These are phyloP conservation scores for Bilobella aurantiaca DNA, from an alignment of 1,140 invertebrate genomes.

Conservation along the genomic window DNA sequence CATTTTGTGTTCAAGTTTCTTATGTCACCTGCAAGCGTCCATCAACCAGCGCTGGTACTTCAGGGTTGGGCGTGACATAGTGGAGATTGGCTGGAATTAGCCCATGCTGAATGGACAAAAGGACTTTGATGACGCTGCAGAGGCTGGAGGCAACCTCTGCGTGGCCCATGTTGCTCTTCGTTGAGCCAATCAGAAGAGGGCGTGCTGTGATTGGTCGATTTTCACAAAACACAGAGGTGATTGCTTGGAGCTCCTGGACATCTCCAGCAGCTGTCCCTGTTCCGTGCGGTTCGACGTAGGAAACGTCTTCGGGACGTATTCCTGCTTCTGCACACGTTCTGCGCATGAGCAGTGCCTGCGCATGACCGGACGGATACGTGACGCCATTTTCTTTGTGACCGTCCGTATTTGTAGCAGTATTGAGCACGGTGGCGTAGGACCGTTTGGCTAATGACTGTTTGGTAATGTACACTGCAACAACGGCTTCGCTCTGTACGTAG, in stretches of 20 bases:
- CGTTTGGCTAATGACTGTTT: constrained; percentile 42
- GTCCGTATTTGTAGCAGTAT: constrained; percentile 50
- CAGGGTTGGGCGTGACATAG: constrained; percentile 48
- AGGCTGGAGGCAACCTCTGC: constrained; percentile 79
- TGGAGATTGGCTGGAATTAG: constrained; percentile 51
- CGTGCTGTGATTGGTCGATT: constrained; percentile 47
- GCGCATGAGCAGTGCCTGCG: constrained; percentile 38
- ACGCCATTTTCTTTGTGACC: constrained; percentile 45
- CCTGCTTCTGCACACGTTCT: constrained; percentile 37
- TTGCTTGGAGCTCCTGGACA: constrained; percentile 66
- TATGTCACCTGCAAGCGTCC: constrained; percentile 38
- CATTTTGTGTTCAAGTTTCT: constrained; percentile 41
- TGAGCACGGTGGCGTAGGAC: constrained; percentile 47
- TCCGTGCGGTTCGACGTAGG: constrained; percentile 43
- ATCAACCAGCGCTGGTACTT: constrained; percentile 54
- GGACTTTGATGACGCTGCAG: constrained; percentile 68
- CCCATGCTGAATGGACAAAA: constrained; percentile 46
- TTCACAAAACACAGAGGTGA: constrained; percentile 69
- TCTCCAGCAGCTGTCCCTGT: constrained; percentile 35
- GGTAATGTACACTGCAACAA: constrained; percentile 47
- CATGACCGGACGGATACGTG: constrained; percentile 36
- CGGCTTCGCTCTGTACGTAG: constrained; percentile 44
- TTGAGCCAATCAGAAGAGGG: constrained; percentile 72
- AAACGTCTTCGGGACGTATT: constrained; percentile 39
- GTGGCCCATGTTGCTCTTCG: constrained; percentile 91